Conservation (phyloP, 2,888 invertebrate species). For the Malachius bipustulatus region DNA sequence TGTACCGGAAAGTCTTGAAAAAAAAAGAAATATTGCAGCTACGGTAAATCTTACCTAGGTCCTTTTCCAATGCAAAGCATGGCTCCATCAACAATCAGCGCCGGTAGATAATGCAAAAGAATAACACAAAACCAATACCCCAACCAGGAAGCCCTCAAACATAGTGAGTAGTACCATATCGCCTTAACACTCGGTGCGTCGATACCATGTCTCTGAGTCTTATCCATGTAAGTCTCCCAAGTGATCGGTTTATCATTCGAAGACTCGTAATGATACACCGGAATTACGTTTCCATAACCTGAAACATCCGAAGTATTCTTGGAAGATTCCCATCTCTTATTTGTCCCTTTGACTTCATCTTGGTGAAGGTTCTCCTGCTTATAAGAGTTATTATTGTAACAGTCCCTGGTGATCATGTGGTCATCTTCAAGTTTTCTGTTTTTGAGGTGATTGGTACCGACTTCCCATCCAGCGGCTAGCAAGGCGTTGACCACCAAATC, state of each 20-base stretch:
- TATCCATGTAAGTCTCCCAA: conserved; percentile 50
- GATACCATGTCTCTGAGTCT: background rate
- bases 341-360: no score
- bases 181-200: conserved; percentile 46
- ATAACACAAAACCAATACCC: conserved; percentile 48
- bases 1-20: no score
- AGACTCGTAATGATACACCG: conserved; percentile 81
- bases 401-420: no score
- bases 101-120: conserved; percentile 55
- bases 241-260: conserved; percentile 71
- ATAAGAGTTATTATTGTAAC: no score
- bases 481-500: conserved; percentile 76
- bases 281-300: no score
- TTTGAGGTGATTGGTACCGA: conserved; percentile 24
- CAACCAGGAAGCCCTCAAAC: conserved; percentile 47
- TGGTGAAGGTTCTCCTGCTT: background rate
- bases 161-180: conserved; percentile 57
- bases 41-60: conserved; percentile 39
- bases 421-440: conserved; percentile 7
- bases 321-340: no score
- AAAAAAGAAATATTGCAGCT: background rate
- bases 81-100: conserved; percentile 46
- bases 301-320: no score
- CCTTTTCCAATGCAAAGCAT: conserved; percentile 45
- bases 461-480: conserved; percentile 65